Conservation (phyloP, 2,888 invertebrate species). For the Microplitis deprimator region DNA sequence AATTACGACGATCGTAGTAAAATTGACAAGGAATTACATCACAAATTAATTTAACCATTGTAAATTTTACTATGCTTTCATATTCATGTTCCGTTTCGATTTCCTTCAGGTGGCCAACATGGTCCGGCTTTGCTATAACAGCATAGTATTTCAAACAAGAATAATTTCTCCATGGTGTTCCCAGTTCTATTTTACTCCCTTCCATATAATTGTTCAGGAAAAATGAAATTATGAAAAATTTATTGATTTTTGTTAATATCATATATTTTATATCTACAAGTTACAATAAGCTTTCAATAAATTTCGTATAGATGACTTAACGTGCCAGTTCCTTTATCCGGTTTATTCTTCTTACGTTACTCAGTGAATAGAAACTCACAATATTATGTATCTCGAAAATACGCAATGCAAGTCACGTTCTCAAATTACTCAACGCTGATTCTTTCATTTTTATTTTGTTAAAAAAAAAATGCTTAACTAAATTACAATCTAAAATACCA, state of each 20-base stretch:
- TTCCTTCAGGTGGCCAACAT: too few relatives aligned
- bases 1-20: too few relatives aligned
- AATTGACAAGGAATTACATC: too few relatives aligned
- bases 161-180: too few relatives aligned
- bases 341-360: conserved; percentile 33
- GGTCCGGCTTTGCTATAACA: too few relatives aligned
- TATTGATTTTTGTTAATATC: background rate
- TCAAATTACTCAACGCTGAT: conserved; percentile 16
- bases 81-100: too few relatives aligned
- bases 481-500: background rate
- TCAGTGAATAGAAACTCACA: conserved; percentile 15
- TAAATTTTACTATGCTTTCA: too few relatives aligned
- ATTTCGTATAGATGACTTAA: conserved; percentile 29
- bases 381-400: conserved; percentile 13
- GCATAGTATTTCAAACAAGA: too few relatives aligned
- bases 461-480: background rate
- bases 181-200: too few relatives aligned
- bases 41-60: too few relatives aligned
- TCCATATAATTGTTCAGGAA: too few relatives aligned
- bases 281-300: conserved; percentile 20
- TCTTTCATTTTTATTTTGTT: background rate
- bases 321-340: conserved; percentile 30
- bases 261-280: conserved; percentile 13
- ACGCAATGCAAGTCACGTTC: conserved; percentile 16
- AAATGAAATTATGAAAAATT: too few relatives aligned